Conservation (phyloP, 2,797 vertebrate species). For the Rhodeus uyekii region DNA sequence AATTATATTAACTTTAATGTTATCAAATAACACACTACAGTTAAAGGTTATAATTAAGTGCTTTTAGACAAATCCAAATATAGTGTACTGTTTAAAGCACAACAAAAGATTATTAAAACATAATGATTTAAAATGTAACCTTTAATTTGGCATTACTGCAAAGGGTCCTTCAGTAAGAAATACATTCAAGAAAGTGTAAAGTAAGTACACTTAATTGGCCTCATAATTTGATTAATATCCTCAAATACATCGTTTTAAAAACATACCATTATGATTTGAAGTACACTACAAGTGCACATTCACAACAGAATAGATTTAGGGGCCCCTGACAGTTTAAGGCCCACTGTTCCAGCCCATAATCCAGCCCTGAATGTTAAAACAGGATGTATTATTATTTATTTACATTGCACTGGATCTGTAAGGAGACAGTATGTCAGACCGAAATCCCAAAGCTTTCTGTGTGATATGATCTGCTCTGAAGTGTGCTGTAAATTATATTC, state of each 20-base stretch:
- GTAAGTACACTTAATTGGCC: background rate
- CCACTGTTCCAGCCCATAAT: background rate
- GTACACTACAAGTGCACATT: background rate
- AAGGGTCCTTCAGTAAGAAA: background rate
- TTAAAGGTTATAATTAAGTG: background rate
- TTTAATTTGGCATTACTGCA: background rate
- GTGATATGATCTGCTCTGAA: conserved; percentile 13
- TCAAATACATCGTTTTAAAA: background rate
- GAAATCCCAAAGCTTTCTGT: background rate
- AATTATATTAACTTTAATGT: background rate
- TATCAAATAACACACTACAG: background rate
- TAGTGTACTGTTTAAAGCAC: background rate
- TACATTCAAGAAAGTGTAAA: background rate
- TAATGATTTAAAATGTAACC: background rate
- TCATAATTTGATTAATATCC: background rate
- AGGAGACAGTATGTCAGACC: background rate
- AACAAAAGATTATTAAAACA: background rate
- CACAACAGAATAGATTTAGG: background rate
- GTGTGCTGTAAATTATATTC: conserved; percentile 36
- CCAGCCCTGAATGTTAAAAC: conserved; percentile 8
- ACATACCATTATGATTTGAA: background rate
- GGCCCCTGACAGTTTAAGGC: background rate
- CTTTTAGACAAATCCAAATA: background rate
- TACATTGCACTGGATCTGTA: conserved; percentile 15
- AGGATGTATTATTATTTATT: conserved; percentile 21